Conservation (phyloP, 2,797 vertebrate species). For the Amphiprion clarkii region DNA sequence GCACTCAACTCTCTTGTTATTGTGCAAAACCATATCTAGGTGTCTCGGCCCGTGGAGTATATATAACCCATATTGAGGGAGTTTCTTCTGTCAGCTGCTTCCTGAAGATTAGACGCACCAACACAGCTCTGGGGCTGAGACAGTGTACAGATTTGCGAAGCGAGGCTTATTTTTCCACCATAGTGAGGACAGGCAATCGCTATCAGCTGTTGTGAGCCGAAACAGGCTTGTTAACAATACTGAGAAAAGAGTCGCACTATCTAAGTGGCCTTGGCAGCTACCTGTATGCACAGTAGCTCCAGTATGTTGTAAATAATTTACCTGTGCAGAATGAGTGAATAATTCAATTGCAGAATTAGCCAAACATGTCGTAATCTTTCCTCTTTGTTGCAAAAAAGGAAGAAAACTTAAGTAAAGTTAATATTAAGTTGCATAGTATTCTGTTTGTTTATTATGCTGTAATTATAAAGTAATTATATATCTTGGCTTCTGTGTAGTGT, state of each 20-base stretch:
- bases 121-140: conserved; percentile 56
- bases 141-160: conserved; percentile 60
- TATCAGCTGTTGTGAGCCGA: conserved; percentile 42
- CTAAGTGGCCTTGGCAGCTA: conserved; percentile 14
- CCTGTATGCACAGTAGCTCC: conserved; percentile 35
- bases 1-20: conserved; percentile 43
- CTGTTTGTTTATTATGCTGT: conserved; percentile 28
- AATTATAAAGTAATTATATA: conserved; percentile 44
- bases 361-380: conserved; percentile 42
- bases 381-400: conserved; percentile 6
- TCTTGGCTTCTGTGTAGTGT: conserved; percentile 25
- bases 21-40: conserved; percentile 48
- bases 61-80: conserved; percentile 47
- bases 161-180: conserved; percentile 59
- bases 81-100: conserved; percentile 66
- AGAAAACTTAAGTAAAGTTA: conserved; percentile 15
- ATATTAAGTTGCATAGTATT: conserved; percentile 1
- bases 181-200: conserved; percentile 30
- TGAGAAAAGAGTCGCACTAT: conserved; percentile 25
- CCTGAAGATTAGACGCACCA: conserved; percentile 71
- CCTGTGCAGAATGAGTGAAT: conserved; percentile 71
- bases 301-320: conserved; percentile 80
- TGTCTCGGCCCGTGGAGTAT: conserved; percentile 44
- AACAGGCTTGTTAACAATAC: conserved; percentile 38
- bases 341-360: conserved; percentile 76